Conservation (phyloP, 2,888 invertebrate genomes). For the Gryllus longicercus region DNA sequence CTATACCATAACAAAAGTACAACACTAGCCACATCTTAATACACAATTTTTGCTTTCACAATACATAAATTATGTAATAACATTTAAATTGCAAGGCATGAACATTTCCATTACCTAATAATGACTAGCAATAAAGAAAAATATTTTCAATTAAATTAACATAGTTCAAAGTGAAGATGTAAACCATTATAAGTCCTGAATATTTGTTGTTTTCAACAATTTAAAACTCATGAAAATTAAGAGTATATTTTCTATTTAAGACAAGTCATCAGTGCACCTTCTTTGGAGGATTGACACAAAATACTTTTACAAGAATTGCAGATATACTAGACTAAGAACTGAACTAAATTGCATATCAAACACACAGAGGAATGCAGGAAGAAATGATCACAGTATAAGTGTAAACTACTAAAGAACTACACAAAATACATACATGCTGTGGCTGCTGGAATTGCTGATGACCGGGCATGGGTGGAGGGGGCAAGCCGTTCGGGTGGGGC, state of each 20-base stretch:
- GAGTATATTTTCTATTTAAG: background rate
- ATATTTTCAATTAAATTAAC: too few species aligned
- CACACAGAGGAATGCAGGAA: background rate
- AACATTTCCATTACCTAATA: too few species aligned
- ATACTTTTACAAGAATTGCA: too few species aligned
- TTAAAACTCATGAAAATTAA: background rate
- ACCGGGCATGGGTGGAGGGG: conserved; percentile 32
- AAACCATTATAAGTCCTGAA: too few species aligned
- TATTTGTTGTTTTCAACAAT: too few species aligned
- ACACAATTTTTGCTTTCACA: too few species aligned
- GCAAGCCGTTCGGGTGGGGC: conserved; percentile 38
- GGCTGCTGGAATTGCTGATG: conserved; percentile 31
- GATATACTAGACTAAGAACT: too few species aligned
- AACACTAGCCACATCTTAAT: too few species aligned
- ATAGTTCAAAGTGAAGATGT: too few species aligned
- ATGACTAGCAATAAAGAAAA: too few species aligned
- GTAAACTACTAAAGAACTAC: conserved; percentile 22
- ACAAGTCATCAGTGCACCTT: background rate
- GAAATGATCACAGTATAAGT: background rate
- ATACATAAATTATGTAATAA: too few species aligned
- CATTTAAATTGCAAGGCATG: too few species aligned
- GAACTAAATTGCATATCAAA: background rate
- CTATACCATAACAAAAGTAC: background rate
- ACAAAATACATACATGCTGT: conserved; percentile 34
- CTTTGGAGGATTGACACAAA: background rate